Base-by-base conservation (phyloP, 2,113 vertebrate genomes). In the Saccopteryx bilineata region DNA sequence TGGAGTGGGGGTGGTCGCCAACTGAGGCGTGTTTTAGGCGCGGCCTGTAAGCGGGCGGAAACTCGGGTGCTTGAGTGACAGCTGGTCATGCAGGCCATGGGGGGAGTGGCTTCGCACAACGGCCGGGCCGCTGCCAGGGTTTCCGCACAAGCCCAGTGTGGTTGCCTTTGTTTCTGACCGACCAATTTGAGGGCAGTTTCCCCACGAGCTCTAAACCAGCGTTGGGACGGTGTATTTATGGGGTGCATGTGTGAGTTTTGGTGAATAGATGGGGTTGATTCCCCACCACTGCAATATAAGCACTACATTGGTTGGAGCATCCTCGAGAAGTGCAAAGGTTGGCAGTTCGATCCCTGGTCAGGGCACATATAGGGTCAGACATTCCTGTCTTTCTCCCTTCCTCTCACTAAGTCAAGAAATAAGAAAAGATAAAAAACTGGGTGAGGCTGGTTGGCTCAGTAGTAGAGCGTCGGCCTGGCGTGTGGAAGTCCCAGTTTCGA, bases 71-170 rank as follows among this genome's bases (percentile, higher is more conserved):
- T 3, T 6, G 2, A 1, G 72, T 1, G 39, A 39, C 0, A 54
- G 61, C 24, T 2, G 13, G 33, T 24, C 21, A 2, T 0, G 21
- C 78, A 5, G 72, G 21, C 23, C 65, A 2, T 79, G 33, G 0
- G 23, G 23, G 80, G 7, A 28, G 56, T 7, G 5, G 1, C 33
- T 0, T 2, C 54, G 19, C n/a, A 0, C 39, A 3, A 17, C 39
- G 11, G 1, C 11, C 4, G 7, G 0, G 13, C 65, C 0, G 69
- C 0, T 18, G 79, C 23, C 65, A 5, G 63, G 10, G 0, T 65
- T 7, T 18, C 6, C 1, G 2, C 26, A 3, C 10, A 65, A 46
- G 13, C n/a, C 1, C 7, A 1, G 33, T 0, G 21, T 0, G 7
- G 39, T 2, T 10, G 68, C 66, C 31, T 19, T 9, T 3, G 80